A percentile compares a stretch with the other conserved stretches of the same genome.
phyloP scores from a whole-genome alignment of 2,888 invertebrate genomes.

The Junonia oenone region DNA sequence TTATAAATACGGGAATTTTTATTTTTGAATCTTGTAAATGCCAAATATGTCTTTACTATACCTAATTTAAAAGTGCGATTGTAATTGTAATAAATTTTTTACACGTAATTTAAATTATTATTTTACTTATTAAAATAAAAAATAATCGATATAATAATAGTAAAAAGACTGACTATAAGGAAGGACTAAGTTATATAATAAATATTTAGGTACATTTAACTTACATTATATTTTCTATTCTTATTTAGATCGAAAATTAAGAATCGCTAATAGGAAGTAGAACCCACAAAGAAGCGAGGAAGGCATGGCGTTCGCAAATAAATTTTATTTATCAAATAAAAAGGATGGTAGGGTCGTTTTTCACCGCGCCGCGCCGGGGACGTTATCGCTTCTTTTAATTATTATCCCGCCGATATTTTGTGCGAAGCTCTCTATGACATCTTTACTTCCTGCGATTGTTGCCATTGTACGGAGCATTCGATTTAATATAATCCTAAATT shows the following conservation, averaged over 20 bases:
- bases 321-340: slow-evolving; percentile 80
- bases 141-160: no score
- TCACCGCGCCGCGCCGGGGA: slow-evolving; percentile 69
- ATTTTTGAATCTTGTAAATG: no score
- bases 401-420: slow-evolving; percentile 77
- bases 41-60: no score
- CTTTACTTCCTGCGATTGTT: slow-evolving; percentile 15
- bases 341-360: slow-evolving; percentile 77
- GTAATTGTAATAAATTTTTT: no score
- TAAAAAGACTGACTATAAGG: no score
- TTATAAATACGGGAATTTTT: no score
- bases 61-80: no score
- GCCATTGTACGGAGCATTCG: neutral
- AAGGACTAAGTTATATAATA: no score
- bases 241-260: slow-evolving; percentile 9
- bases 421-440: slow-evolving; percentile 41
- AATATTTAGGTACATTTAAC: no score
- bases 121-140: no score
- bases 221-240: neutral
- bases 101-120: no score
- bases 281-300: slow-evolving; percentile 54
- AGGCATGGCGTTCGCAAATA: slow-evolving; percentile 58
- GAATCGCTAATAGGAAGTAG: slow-evolving; percentile 44
- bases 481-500: neutral
- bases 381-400: slow-evolving; percentile 79